Evolutionary conservation across 2,888 invertebrate species (phyloP), one percentile per base, ranked within the genome.

Genomic region (Cheilosia impressa): DNA sequence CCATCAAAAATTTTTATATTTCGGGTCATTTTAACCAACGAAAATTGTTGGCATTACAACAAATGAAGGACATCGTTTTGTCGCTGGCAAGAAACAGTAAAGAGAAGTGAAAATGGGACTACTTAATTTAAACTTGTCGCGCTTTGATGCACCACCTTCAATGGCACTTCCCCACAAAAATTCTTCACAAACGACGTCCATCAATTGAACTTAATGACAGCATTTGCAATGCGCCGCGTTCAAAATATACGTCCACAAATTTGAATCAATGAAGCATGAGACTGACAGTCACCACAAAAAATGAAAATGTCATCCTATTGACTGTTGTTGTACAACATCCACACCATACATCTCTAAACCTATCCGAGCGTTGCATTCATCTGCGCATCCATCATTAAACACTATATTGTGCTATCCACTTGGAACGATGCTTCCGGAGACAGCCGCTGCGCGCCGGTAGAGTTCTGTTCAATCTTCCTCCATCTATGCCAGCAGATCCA

Each of bases 361-460:
- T 10, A 52, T 72, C 53, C 47, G 55, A 24, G 45, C 45, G 57
- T 57, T 50, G 15, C 55, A 71, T 63, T 63, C 57, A 63, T 62
- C 53, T 50, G 43, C 57, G 43, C 73, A 63, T 73, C 80, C 68
- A 60, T 75, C 55, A 80, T 50, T 73, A 50, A 47, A 41, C 52
- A 27, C 24, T 53, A 53, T 24, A 77, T 68, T 57, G 50, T 63
- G 9, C 3, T 19, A 60, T 73, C 53, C 73, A 62, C 47, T 73
- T 55, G 80, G 62, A 73, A 62, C 55, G 68, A 24, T 43, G 80
- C 80, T 80, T 75, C 73, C 73, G 73, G 80, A 50, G 60, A 45
- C 79, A 69, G 17, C 19, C 27, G n/a, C 19, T n/a, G 17, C 45
- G 13, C 17, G 10, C 13, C 13, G 22, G 22, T 52, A 24, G 10